Evolutionary conservation across 2,888 invertebrate genomes (phyloP), one percentile per base, ranked within the genome.

Genomic region (Aricia artaxerxes): DNA sequence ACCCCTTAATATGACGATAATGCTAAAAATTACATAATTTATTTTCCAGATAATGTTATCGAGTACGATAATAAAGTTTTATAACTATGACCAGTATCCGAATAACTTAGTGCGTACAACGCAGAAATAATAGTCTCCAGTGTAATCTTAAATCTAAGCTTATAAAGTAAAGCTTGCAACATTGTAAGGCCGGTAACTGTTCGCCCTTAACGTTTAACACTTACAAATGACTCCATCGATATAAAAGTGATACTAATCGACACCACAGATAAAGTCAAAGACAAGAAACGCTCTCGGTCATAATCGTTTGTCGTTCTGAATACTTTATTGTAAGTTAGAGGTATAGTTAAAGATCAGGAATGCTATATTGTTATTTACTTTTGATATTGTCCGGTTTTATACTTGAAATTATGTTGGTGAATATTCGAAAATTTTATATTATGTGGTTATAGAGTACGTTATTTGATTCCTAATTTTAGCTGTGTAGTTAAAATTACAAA

Each of bases 171-270:
- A 76, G 57, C 35, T 38, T 69, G 69, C 69, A 69, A 76, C 76
- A 76, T 53, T 76, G 76, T 76, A 76, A 35, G 76, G 31, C 31
- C 9, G 24, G 69, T 35, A 76, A 57, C 53, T 76, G 75, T 31
- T 40, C 53, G 75, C 53, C 75, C 79, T 78, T 80, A 69, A 79
- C 78, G 75, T 80, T 80, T 73, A 73, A 78, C 80, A 79, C 79
- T 82, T 81, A 76, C 44, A 79, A 79, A 77, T 79, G 80, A 80
- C 77, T 81, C 80, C 73, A 79, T 75, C 79, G 78, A 81, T 83
- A 81, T 78, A 81, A 82, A 81, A 81, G 78, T 79, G 80, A 81
- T 82, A 79, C 79, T 82, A 81, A 82, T 82, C 81, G 81, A 82
- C 81, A 76, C 79, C 69, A 77, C 77, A 57, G 78, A 73, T 73